Evolutionary conservation across 2,797 vertebrate species (phyloP).

Genomic region (Takifugu ocellatus): DNA sequence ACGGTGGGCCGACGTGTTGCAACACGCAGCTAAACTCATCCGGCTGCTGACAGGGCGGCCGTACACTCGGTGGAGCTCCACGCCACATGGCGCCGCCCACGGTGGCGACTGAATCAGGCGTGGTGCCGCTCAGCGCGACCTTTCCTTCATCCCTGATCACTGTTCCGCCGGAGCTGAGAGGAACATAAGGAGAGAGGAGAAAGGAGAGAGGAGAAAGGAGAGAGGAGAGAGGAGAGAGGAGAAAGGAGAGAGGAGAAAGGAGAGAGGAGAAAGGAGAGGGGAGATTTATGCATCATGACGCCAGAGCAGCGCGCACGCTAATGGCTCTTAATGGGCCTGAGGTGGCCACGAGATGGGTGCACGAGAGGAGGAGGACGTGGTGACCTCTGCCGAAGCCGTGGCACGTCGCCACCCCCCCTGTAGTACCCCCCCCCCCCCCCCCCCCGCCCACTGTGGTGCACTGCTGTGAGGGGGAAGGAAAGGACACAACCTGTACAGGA

Average conservation of each 20-base stretch:
- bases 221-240: slow-evolving; percentile 41
- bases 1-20: no score
- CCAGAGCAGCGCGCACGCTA: slow-evolving; percentile 77
- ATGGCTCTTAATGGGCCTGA: slow-evolving; percentile 79
- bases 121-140: slow-evolving; percentile 63
- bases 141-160: slow-evolving; percentile 74
- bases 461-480: slow-evolving; percentile 38
- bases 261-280: no score
- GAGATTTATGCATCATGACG: slow-evolving; percentile 82
- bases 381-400: slow-evolving; percentile 93
- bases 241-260: slow-evolving; percentile 37
- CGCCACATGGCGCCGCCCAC: slow-evolving; percentile 50
- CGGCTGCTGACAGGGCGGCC: no score
- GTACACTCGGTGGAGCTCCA: slow-evolving; percentile 15
- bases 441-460: slow-evolving; percentile 77
- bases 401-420: slow-evolving; percentile 83
- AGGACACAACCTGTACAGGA: slow-evolving; percentile 39
- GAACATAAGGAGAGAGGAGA: slow-evolving; percentile 44
- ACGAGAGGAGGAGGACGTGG: slow-evolving; percentile 78
- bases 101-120: slow-evolving; percentile 58
- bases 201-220: slow-evolving; percentile 38
- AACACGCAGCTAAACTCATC: no score
- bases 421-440: slow-evolving; percentile 83
- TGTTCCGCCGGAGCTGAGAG: slow-evolving; percentile 59
- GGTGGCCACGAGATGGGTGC: slow-evolving; percentile 65